phyloP scores from a whole-genome alignment of 1,140 invertebrate genomes.

The Hyles euphorbiae region DNA sequence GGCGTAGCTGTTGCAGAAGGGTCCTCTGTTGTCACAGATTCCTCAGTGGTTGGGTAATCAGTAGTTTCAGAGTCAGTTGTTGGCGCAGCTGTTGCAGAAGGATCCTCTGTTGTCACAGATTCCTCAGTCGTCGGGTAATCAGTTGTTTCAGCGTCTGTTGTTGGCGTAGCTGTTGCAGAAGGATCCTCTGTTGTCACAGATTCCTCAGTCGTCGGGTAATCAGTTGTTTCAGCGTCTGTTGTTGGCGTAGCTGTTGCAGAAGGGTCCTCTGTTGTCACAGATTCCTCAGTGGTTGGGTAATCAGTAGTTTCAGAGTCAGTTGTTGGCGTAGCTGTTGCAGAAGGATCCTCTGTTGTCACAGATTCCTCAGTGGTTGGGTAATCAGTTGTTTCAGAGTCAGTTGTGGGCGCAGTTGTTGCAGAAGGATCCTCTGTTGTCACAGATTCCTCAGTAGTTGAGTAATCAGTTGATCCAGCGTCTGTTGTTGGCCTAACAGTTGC shows the following conservation, averaged over 20 bases:
- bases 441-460: no score
- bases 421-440: constrained; percentile 4
- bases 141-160: constrained; percentile 25
- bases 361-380: constrained; percentile 6
- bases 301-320: constrained; percentile 1
- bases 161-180: constrained; percentile 24
- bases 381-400: no score
- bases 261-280: not conserved
- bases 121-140: constrained; percentile 3
- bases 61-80: no score
- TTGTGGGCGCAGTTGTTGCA: no score
- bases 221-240: not conserved
- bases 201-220: not conserved
- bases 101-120: no score
- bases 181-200: not conserved
- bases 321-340: not conserved
- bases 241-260: constrained; percentile 1
- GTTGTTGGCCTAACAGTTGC: constrained; percentile 36
- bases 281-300: not conserved
- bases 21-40: no score
- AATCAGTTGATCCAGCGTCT: constrained; percentile 26
- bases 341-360: constrained; percentile 4
- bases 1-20: not conserved
- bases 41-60: not conserved
- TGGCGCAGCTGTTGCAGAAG: no score